phyloP scores from a whole-genome alignment of 2,797 vertebrate species.

The Sphaeramia orbicularis region DNA sequence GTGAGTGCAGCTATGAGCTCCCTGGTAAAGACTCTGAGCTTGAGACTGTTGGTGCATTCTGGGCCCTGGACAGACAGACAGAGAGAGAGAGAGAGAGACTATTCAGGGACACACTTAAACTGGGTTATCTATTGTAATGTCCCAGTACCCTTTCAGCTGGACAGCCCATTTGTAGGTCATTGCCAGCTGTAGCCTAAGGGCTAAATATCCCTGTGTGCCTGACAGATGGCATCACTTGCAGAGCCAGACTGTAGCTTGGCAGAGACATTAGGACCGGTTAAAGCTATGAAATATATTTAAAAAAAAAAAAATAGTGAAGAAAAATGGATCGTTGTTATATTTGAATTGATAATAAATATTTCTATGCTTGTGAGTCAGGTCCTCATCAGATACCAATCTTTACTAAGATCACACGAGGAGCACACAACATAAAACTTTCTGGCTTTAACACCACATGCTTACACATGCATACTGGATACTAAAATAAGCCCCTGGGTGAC shows the following conservation, averaged over 20 bases:
- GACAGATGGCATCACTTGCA: constrained; percentile 35
- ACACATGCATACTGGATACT: constrained; percentile 70
- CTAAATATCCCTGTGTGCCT: constrained; percentile 40
- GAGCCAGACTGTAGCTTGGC: background rate
- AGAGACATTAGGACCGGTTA: background rate
- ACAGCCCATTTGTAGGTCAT: constrained; percentile 64
- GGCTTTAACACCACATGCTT: constrained; percentile 63
- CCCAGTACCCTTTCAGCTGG: constrained; percentile 38
- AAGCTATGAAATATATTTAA: background rate
- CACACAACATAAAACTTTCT: constrained; percentile 1
- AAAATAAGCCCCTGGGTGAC: constrained; percentile 71
- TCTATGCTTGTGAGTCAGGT: background rate
- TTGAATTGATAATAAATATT: background rate
- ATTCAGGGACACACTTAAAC: constrained; percentile 25
- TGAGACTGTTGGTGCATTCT: constrained; percentile 1
- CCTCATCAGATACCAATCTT: background rate
- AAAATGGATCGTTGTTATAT: background rate
- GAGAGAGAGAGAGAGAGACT: background rate
- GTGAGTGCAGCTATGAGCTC: background rate
- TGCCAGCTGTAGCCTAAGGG: constrained; percentile 52
- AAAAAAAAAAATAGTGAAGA: background rate
- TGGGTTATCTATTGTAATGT: constrained; percentile 49
- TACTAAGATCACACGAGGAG: background rate
- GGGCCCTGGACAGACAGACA: constrained; percentile 11
- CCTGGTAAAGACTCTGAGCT: background rate